A percentile compares a stretch with the other conserved stretches of the same genome.
Conservation (phyloP, 2,113 vertebrate genomes). For the Perccottus glenii region DNA sequence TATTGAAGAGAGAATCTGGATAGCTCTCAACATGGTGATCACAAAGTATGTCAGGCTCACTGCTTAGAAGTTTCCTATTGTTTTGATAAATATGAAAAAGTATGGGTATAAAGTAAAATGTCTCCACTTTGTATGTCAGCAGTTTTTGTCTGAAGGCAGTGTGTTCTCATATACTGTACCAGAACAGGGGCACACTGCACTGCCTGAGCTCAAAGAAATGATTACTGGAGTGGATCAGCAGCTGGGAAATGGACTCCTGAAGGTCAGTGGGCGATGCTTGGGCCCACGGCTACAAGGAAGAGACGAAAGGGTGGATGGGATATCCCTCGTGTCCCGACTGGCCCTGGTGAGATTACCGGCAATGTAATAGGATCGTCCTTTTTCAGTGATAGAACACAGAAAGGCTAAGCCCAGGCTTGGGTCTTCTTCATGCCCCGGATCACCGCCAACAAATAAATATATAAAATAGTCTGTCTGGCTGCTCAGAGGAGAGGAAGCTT, state of each 20-base stretch:
- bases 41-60: no score
- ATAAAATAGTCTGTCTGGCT: constrained; percentile 26
- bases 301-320: constrained; percentile 31
- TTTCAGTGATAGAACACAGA: constrained; percentile 73
- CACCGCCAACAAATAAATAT: constrained; percentile 35
- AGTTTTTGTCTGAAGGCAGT: no score
- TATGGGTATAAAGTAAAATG: background rate
- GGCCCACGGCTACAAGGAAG: constrained; percentile 17
- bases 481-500: constrained; percentile 39
- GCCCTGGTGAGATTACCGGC: constrained; percentile 62
- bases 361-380: constrained; percentile 67
- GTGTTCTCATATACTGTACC: background rate
- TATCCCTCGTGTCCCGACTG: constrained; percentile 41
- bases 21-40: no score
- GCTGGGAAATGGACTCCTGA: constrained; percentile 46
- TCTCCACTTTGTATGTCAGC: background rate
- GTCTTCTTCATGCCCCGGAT: constrained; percentile 43
- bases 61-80: no score
- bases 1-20: no score
- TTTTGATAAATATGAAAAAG: background rate
- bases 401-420: constrained; percentile 57
- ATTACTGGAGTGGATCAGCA: constrained; percentile 34
- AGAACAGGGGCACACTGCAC: constrained; percentile 10
- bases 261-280: constrained; percentile 53
- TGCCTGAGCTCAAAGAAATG: constrained; percentile 19